Base-by-base conservation (phyloP, 2,797 vertebrate genomes). In the Mus caroli region DNA sequence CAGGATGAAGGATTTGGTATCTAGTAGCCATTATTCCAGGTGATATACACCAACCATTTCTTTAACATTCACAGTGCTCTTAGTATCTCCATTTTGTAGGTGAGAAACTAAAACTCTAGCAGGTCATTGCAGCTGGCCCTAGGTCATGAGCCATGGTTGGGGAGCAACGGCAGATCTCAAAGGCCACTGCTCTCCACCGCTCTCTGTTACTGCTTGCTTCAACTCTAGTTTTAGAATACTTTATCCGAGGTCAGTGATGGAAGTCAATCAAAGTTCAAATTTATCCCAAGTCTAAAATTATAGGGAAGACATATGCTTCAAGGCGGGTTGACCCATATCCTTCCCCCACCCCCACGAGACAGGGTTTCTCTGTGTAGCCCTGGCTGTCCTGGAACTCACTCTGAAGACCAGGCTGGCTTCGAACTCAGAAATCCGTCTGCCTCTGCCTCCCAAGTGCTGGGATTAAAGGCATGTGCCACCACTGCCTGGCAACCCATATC, bases 181-280 rank as follows among this genome's bases (percentile, higher is more conserved):
- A 13, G 50, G 56, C 26, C 58, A 28, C 7, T 19, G 43, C 13
- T 60, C n/a, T 75, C 92, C 10, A 2, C 31, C n/a, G 78, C 31
- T 31, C 34, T n/a, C 2, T 80, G 76, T 4, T 40, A 17, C 86
- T 43, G n/a, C 62, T 86, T 71, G 71, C 90, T 77, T 94, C 60
- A 52, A 7, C 37, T 90, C 67, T 86, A 8, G 22, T 60, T 97
- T 86, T 90, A 67, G 90, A 88, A 77, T 34, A 60, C 28, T 94
- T 96, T 79, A 56, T 78, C 78, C 52, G 67, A 67, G 73, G 92
- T 92, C 86, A 86, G 8, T 77, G 92, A 80, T 26, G 50, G 93
- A 95, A 93, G 56, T 60, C 85, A 90, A 2, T 92, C 95, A 90
- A 90, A 93, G 76, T 87, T 64, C 31, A 83, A 73, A 90, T 82